Base-by-base conservation (phyloP, 1,140 invertebrate genomes). In the Conus betulinus region DNA sequence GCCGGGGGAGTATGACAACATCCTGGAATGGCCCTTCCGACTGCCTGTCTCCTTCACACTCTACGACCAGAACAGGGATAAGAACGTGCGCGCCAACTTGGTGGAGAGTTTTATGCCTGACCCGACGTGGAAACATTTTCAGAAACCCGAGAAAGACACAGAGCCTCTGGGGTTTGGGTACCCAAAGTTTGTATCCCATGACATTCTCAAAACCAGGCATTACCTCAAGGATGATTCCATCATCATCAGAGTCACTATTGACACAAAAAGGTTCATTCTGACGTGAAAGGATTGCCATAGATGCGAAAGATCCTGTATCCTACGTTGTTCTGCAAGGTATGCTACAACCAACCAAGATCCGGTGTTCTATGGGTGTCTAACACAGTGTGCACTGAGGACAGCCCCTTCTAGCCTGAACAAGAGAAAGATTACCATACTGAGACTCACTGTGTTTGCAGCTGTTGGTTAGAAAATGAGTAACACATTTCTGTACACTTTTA, bases 61-160 rank as follows among this genome's bases (percentile, higher is more conserved):
- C 81, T 98, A 98, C 95, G 98, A 99, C 94, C 98, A 99, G 95
- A 97, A 97, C n/a, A 95, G 96, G 0, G 96, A 97, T 79, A 96
- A 97, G 1, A 96, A 96, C 87, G 96, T 95, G 92, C 95, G 97
- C 96, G 55, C 97, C 97, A 95, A 98, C 93, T 97, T 99, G 85
- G 97, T 98, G 4, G 98, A 99, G 93, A 98, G 97, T 92, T 99
- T 99, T 95, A 97, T 98, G 51, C 98, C 98, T 0, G 98, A 99
- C 95, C 98, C 98, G 53, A 98, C 98, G 5, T 99, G 98, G 98
- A 98, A 98, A 93, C 98, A 99, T 93, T 99, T 99, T 95, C 98
- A 98, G 93, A 96, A 98, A 92, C 98, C 98, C 0, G 97, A 97
- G 85, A 97, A 97, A 92, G 98, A 98, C 93, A 97, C 98, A 93